Evolutionary conservation across 2,113 vertebrate genomes (phyloP).

Genomic region (Gopherus evgoodei): DNA sequence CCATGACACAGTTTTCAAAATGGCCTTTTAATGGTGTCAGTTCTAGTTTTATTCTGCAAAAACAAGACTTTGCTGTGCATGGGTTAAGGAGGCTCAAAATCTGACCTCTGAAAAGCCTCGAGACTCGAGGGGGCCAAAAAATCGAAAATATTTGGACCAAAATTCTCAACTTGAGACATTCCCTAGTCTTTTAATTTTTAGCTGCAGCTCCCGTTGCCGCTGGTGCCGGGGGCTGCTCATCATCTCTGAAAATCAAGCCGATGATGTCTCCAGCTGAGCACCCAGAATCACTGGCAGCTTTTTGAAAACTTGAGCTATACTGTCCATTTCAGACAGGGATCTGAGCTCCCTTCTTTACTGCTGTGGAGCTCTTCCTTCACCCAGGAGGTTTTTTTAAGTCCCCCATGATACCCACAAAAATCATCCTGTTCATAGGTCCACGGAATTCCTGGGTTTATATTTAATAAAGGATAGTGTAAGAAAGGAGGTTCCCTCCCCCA

Average conservation of each 20-base stretch:
- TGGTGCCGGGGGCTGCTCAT: neutral
- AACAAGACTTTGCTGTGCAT: accelerated
- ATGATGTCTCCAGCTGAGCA: accelerated
- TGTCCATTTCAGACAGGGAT: accelerated
- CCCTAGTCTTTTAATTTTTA: neutral
- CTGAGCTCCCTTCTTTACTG: neutral
- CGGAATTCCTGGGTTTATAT: neutral
- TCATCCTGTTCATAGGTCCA: neutral
- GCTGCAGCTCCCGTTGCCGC: accelerated
- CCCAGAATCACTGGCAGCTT: neutral
- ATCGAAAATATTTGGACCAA: neutral
- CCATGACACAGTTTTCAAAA: neutral
- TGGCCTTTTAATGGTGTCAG: neutral
- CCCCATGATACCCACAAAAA: accelerated
- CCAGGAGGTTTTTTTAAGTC: neutral
- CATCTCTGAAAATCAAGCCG: neutral
- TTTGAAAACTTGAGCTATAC: accelerated
- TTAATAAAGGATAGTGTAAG: neutral
- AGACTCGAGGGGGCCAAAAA: neutral
- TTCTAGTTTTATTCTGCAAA: neutral
- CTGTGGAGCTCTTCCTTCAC: neutral
- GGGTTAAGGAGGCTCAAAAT: neutral
- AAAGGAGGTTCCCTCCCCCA: neutral
- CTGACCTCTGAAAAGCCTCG: neutral
- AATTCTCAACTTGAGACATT: accelerated